These are phyloP conservation scores for Sus cebifrons DNA, from an alignment of 2,797 vertebrate genomes.

Conservation along the genomic window DNA sequence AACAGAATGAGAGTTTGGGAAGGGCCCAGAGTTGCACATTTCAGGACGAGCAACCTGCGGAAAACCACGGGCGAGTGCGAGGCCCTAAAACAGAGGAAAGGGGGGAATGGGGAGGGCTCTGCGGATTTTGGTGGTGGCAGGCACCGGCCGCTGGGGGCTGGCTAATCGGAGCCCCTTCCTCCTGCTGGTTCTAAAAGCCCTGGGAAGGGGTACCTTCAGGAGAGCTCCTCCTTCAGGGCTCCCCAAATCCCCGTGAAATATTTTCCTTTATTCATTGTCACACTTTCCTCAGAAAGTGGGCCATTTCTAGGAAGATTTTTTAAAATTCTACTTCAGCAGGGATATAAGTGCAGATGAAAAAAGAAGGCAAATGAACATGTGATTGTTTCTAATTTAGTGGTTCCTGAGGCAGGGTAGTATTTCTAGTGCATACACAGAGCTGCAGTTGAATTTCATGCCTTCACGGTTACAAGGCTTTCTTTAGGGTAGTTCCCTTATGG, in stretches of 20 bases:
- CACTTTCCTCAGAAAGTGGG: background rate
- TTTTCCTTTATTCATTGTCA: background rate
- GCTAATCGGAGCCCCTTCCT: background rate
- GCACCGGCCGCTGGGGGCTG: background rate
- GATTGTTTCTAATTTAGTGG: background rate
- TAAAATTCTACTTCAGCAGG: background rate
- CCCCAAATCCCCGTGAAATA: background rate
- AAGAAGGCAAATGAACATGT: background rate
- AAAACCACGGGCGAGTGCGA: background rate
- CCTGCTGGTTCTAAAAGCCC: background rate
- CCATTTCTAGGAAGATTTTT: background rate
- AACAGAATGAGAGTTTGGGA: background rate
- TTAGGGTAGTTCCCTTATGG: background rate
- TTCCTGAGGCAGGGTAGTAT: background rate
- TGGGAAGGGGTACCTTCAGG: background rate
- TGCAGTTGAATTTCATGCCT: background rate
- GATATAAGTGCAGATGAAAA: background rate
- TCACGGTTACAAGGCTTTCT: background rate
- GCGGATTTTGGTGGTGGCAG: background rate
- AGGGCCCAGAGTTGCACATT: background rate
- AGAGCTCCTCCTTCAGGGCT: background rate
- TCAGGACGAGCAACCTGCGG: background rate
- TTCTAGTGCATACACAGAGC: background rate
- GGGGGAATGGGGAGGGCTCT: background rate
- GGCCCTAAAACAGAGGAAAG: background rate